Percentiles rank a stretch among this genome's conserved stretches.
phyloP scores from a whole-genome alignment of 2,888 invertebrate species.

The Xanthia icteritia region DNA sequence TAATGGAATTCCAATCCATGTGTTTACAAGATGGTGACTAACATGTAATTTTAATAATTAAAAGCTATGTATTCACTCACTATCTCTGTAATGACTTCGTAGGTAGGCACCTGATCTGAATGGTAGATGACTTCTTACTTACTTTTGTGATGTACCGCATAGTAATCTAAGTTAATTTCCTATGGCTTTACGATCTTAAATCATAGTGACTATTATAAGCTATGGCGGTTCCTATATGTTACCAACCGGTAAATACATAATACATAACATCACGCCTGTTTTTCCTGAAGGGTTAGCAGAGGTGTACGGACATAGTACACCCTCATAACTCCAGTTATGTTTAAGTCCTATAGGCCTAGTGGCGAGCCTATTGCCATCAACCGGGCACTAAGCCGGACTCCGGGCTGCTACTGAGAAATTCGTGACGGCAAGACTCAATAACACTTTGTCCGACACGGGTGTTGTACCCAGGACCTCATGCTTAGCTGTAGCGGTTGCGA shows the following conservation, averaged over 20 bases:
- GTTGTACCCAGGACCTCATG: too few species aligned
- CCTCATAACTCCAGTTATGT: too few species aligned
- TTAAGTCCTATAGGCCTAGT: too few species aligned
- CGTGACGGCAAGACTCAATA: too few species aligned
- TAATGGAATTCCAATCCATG: not conserved
- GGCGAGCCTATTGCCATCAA: too few species aligned
- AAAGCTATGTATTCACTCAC: constrained; percentile 41
- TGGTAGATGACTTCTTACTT: constrained; percentile 11
- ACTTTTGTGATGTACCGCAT: constrained; percentile 4
- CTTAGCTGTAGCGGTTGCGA: too few species aligned
- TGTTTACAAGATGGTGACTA: constrained; percentile 21
- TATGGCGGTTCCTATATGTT: not conserved
- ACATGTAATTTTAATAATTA: constrained; percentile 53
- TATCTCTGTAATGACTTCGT: constrained; percentile 40
- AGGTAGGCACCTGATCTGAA: constrained; percentile 34
- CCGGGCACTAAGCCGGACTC: too few species aligned
- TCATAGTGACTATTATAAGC: not conserved
- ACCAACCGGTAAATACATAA: not conserved
- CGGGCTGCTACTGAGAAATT: too few species aligned
- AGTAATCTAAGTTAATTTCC: not conserved
- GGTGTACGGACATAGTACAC: too few species aligned
- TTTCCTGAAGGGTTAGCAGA: too few species aligned
- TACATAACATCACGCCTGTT: not conserved
- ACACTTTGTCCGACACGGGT: too few species aligned
- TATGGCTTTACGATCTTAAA: not conserved